Base-by-base conservation (phyloP, 2,888 invertebrate genomes). In the Cataglyphis altisquamis region DNA sequence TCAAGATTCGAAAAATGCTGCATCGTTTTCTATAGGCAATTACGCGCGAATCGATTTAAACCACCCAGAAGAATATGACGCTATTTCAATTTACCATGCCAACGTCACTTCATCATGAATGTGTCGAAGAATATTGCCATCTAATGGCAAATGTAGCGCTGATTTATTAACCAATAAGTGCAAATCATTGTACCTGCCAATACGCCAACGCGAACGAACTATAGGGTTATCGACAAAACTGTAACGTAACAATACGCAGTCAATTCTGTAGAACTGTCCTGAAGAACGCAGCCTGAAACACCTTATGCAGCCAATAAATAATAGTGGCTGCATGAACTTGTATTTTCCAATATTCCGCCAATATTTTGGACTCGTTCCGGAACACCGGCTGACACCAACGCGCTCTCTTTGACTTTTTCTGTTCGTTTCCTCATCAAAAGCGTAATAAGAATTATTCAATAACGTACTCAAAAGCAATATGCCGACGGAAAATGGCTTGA, bases 111-210 rank as follows among this genome's bases (percentile, higher is more conserved):
- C 60, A 57, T 68, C 77, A 57, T 55, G 29, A 57, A 68, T 57
- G n/a, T 60, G 72, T 62, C 72, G 67, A 77, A 77, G 68, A 36
- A 64, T 81, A 81, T 73, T 36, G 81, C n/a, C 74, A 72, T 41
- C 70, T 62, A 89, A 84, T 87, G 64, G 83, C 60, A 74, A 83
- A 77, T 80, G 55, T 48, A 63, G 85, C 89, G 87, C 91, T 93
- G 93, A 94, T 93, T 94, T 93, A 94, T 94, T 93, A 92, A 93
- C 87, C 89, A 87, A 92, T 93, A 93, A 92, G 89, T 93, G 93
- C 93, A 93, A 93, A 92, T 93, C 93, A 93, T 90, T 90, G 91
- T 89, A 90, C 87, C 86, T 88, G 87, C 77, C 82, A 82, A 63
- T 68, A 84, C 74, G 85, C 70, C 68, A 82, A 80, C 75, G 86